phyloP scores from a whole-genome alignment of 2,888 invertebrate species.

The Deilephila porcellus region DNA sequence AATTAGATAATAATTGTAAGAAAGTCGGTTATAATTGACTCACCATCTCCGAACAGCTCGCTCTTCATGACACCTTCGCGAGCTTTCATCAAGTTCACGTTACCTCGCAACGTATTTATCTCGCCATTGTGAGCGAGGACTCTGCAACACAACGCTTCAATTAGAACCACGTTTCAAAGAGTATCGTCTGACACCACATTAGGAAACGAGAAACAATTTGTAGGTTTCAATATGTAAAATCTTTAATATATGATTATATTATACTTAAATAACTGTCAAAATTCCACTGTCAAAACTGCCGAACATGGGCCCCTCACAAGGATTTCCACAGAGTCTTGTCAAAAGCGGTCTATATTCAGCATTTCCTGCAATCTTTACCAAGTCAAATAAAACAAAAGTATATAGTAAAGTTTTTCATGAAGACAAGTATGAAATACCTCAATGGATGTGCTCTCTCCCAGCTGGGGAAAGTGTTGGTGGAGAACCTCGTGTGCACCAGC shows the following conservation, averaged over 20 bases:
- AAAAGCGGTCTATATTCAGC: too few species aligned
- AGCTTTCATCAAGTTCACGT: slow-evolving; percentile 99
- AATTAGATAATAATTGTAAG: not conserved
- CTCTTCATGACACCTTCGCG: slow-evolving; percentile 99
- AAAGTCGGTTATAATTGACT: slow-evolving; percentile 33
- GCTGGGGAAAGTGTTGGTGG: slow-evolving; percentile 99
- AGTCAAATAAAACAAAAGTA: too few species aligned
- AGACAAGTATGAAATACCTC: slow-evolving; percentile 82
- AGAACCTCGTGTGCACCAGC: slow-evolving; percentile 98
- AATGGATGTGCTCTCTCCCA: slow-evolving; percentile 99
- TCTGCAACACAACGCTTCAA: slow-evolving; percentile 70
- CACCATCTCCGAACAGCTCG: slow-evolving; percentile 90
- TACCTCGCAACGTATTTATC: slow-evolving; percentile 99
- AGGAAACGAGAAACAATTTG: too few species aligned
- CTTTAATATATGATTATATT: too few species aligned
- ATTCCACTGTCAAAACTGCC: too few species aligned
- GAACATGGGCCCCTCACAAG: too few species aligned
- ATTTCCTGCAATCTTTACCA: too few species aligned
- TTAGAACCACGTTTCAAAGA: not conserved
- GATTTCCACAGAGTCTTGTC: too few species aligned
- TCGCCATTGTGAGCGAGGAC: slow-evolving; percentile 99
- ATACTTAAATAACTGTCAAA: too few species aligned
- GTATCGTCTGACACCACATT: too few species aligned
- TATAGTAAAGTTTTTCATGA: too few species aligned
- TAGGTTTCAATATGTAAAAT: too few species aligned